Percentiles rank a stretch among this genome's conserved stretches.
Evolutionary conservation across 30 jellyfish, hydroid and myxozoan genomes (phyloP).

Genomic region (Turritopsis dohrnii): DNA sequence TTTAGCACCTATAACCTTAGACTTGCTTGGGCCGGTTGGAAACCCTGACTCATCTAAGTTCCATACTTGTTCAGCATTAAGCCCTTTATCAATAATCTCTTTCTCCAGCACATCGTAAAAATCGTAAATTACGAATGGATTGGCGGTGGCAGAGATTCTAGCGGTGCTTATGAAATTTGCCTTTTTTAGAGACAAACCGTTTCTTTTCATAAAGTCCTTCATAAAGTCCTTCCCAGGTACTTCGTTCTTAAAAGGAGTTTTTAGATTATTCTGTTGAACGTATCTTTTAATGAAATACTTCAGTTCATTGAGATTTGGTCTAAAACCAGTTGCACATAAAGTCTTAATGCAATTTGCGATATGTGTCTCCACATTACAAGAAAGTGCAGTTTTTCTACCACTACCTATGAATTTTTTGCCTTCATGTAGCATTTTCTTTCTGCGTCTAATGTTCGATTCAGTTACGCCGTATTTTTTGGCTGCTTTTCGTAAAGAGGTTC

Average conservation of each 20-base stretch:
- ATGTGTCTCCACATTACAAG: neutral
- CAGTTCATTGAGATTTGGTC: neutral
- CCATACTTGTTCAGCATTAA: neutral
- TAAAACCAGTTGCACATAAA: neutral
- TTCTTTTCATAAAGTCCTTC: neutral
- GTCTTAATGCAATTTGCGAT: neutral
- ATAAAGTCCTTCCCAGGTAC: neutral
- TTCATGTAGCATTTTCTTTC: neutral
- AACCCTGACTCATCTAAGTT: constrained; percentile 1
- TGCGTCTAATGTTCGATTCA: neutral
- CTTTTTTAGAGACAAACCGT: neutral
- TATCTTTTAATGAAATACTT: neutral
- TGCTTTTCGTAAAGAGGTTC: neutral
- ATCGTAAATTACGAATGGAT: neutral
- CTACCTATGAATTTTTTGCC: neutral
- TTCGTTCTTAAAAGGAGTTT: neutral
- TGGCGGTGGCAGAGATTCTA: neutral
- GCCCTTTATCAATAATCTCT: neutral
- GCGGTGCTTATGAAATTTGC: neutral
- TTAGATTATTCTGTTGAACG: neutral
- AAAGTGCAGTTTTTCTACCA: neutral
- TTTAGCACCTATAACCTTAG: neutral
- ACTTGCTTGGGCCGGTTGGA: constrained; percentile 8
- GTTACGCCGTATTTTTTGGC: neutral
- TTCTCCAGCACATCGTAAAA: constrained; percentile 16